Evolutionary conservation across 2,888 invertebrate species (phyloP).

Genomic region (Cremastinae sp.): DNA sequence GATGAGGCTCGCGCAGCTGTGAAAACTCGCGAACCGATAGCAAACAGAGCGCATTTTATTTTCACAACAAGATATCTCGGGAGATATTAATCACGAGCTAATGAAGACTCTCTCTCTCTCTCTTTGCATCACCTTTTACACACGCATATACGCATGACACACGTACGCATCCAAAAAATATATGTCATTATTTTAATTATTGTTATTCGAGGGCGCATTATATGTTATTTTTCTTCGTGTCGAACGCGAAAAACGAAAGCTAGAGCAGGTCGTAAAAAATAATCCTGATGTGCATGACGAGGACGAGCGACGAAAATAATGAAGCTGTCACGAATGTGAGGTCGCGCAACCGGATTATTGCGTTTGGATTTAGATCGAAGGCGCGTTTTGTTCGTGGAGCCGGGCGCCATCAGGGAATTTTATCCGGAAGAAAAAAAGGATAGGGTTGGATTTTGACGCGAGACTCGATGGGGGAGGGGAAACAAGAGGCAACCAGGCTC

Average conservation of each 20-base stretch:
- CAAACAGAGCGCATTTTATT: slow-evolving; percentile 32
- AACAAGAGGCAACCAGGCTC: slow-evolving; percentile 69
- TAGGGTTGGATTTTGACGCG: not conserved
- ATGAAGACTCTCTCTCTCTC: slow-evolving; percentile 32
- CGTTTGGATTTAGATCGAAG: slow-evolving; percentile 25
- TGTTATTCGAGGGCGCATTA: slow-evolving; percentile 3
- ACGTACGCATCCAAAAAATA: no score
- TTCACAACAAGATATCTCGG: slow-evolving; percentile 17
- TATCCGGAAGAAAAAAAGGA: no score
- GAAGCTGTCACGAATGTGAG: slow-evolving; percentile 52
- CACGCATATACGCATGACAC: not conserved
- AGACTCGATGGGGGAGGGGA: slow-evolving; percentile 30
- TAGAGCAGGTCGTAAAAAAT: slow-evolving; percentile 11
- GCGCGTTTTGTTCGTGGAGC: no score
- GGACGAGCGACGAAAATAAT: slow-evolving; percentile 45
- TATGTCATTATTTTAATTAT: no score
- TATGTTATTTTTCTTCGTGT: not conserved
- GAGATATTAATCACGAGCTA: slow-evolving; percentile 46
- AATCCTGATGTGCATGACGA: slow-evolving; percentile 6
- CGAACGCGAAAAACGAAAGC: slow-evolving; percentile 18
- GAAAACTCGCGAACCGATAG: slow-evolving; percentile 44
- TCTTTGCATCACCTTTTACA: not conserved
- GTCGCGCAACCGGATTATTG: slow-evolving; percentile 53
- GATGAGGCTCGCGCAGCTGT: slow-evolving; percentile 47
- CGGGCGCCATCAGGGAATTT: no score